These are phyloP conservation scores for Brachyalestes nurse DNA, from an alignment of 2,797 vertebrate species.

Conservation along the genomic window DNA sequence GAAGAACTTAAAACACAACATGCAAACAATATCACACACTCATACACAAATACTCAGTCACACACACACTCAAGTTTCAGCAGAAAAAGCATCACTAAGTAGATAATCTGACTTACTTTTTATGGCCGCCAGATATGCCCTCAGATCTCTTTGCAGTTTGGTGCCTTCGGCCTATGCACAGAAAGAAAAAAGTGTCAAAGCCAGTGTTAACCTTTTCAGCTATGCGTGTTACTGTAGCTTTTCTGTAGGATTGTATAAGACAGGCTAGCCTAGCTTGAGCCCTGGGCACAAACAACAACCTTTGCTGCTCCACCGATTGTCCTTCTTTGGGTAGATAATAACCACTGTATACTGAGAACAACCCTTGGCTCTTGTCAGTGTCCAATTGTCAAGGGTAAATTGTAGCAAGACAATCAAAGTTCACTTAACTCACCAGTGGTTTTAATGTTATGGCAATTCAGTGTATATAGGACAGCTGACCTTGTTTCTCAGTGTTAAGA, in stretches of 20 bases:
- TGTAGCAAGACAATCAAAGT: no score
- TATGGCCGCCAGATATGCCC: slow-evolving; percentile 85
- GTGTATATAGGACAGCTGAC: not conserved
- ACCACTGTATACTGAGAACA: no score
- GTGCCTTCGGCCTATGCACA: slow-evolving; percentile 84
- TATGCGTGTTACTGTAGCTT: no score
- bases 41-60: not conserved
- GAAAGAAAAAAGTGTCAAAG: not conserved
- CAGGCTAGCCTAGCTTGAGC: no score
- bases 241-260: no score
- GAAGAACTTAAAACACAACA: not conserved
- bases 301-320: no score
- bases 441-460: not conserved
- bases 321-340: no score
- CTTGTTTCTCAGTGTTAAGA: not conserved
- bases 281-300: no score
- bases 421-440: no score
- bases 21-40: not conserved
- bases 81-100: not conserved
- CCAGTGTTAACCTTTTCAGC: no score
- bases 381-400: no score
- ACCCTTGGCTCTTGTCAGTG: no score
- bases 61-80: not conserved
- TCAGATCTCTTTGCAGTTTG: slow-evolving; percentile 92
- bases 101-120: slow-evolving; percentile 80